Base-by-base conservation (phyloP, 2,113 vertebrate species). In the Nibea albiflora region DNA sequence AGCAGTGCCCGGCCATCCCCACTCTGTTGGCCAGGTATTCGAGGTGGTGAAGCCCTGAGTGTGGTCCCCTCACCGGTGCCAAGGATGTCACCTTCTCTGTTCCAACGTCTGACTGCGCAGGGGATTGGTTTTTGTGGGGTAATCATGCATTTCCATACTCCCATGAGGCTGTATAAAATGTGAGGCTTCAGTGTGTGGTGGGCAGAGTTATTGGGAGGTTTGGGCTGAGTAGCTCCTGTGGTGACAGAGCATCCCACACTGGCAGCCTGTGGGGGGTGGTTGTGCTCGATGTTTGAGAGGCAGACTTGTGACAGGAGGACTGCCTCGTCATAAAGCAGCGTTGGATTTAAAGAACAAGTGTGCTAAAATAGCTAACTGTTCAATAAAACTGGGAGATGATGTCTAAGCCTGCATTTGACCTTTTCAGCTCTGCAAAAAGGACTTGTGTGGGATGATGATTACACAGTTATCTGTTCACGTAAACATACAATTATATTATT, bases 41-140 rank as follows among this genome's bases (percentile, higher is more conserved):
- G 11, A 76, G 70, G 74, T 35, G 62, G 74, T 80, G 26, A 24
- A 61, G 65, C 39, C 60, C 70, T 47, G 78, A 91, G 91, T 90
- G 91, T 88, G 91, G 88, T 92, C 85, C 71, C 70, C 49, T 73
- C 26, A 9, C 49, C 4, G 6, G 80, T 79, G 90, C 90, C 93
- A 92, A 87, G 81, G 91, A 93, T 93, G 94, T 92, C 94, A 94
- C 93, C 91, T 85, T 82, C 73, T 61, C 85, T 70, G 71, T 76
- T 86, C 84, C 83, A 85, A 65, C 46, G 19, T 60, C 60, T 84
- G 82, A 76, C 82, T 85, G 72, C 19, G 42, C 63, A 91, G 73
- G 50, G 44, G 67, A 68, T 79, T 83, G 75, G 67, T 57, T 80
- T 87, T 75, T 86, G 89, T 85, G 89, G 88, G 61, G 42, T 67